phyloP scores from a whole-genome alignment of 2,888 invertebrate genomes.

The Sphinx pinastri region DNA sequence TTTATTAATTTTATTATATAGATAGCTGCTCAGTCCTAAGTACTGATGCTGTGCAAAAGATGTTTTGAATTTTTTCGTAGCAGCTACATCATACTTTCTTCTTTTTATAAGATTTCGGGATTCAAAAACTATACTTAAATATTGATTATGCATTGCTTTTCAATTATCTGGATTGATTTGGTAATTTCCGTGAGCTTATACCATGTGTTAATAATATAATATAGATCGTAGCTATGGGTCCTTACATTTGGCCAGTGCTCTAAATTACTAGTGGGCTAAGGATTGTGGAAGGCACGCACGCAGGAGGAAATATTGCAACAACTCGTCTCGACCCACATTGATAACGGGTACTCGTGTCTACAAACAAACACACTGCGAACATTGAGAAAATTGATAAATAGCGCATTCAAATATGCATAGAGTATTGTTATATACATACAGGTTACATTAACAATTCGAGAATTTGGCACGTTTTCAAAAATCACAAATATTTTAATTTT shows the following conservation, averaged over 20 bases:
- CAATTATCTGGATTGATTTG: not conserved
- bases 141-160: not conserved
- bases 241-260: not conserved
- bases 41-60: no score
- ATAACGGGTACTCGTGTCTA: slow-evolving; percentile 64
- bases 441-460: not conserved
- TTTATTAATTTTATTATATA: no score
- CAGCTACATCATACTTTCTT: no score
- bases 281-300: slow-evolving; percentile 46
- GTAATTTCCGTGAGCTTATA: not conserved
- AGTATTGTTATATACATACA: not conserved
- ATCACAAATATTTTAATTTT: no score
- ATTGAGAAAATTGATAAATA: slow-evolving; percentile 44
- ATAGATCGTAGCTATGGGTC: not conserved
- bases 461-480: not conserved
- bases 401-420: slow-evolving; percentile 27
- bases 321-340: slow-evolving; percentile 70
- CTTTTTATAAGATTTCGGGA: no score
- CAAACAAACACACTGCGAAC: slow-evolving; percentile 46
- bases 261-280: slow-evolving; percentile 34
- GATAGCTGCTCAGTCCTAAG: no score
- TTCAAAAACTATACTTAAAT: no score
- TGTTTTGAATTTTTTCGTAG: no score
- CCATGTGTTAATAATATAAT: not conserved
- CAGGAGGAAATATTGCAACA: slow-evolving; percentile 70